phyloP scores from a whole-genome alignment of 2,113 vertebrate genomes.

The Rhinoderma darwinii region DNA sequence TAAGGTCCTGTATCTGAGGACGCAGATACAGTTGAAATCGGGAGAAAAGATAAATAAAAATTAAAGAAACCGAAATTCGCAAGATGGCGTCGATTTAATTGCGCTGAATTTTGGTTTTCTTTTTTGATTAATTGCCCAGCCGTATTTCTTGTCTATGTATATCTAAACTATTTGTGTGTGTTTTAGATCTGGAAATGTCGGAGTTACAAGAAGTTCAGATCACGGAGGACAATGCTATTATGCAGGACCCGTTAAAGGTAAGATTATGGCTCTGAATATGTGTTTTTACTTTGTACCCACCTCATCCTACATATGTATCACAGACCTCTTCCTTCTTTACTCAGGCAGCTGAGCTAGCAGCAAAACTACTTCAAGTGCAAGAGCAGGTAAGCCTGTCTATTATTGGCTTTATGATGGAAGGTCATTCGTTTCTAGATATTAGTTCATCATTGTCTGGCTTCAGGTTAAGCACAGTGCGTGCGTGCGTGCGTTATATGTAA shows the following conservation, averaged over 20 bases:
- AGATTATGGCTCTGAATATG: constrained; percentile 25
- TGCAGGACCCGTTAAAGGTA: constrained; percentile 63
- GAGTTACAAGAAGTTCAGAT: constrained; percentile 74
- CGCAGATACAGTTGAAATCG: too few relatives aligned
- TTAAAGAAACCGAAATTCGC: too few relatives aligned
- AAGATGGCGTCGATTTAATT: too few relatives aligned
- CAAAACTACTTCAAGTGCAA: constrained; percentile 68
- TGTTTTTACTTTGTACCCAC: constrained; percentile 58
- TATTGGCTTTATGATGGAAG: too few relatives aligned
- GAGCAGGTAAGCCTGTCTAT: constrained; percentile 68
- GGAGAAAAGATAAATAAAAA: too few relatives aligned
- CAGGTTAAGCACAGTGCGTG: background rate
- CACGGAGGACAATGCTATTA: constrained; percentile 69
- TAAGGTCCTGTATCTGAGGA: too few relatives aligned
- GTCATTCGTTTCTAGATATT: background rate
- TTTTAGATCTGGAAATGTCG: constrained; percentile 67
- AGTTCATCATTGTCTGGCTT: too few relatives aligned
- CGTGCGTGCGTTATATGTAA: too few relatives aligned
- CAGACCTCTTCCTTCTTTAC: constrained; percentile 51
- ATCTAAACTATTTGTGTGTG: background rate
- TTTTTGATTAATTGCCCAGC: too few relatives aligned
- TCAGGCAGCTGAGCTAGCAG: constrained; percentile 71
- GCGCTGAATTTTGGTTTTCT: too few relatives aligned
- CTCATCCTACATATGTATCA: background rate
- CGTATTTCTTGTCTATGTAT: too few relatives aligned